These are phyloP conservation scores for Rhizomys pruinosus DNA, from an alignment of 2,113 vertebrate species.

Conservation along the genomic window DNA sequence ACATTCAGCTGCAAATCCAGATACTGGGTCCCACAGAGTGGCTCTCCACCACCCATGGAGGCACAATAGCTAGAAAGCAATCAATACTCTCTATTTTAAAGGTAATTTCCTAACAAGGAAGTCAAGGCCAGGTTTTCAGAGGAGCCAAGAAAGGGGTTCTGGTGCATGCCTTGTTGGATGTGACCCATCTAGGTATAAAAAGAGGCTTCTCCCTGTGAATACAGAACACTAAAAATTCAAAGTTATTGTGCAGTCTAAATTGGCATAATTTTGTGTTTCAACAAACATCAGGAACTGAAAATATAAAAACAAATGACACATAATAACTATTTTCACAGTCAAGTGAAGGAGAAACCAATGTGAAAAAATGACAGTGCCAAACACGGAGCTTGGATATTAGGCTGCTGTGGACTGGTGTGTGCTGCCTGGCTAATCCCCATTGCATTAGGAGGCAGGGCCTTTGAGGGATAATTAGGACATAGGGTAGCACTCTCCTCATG, in stretches of 20 bases:
- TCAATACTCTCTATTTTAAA: not conserved
- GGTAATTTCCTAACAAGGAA: not conserved
- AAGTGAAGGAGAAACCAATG: not conserved
- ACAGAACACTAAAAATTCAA: slow-evolving; percentile 7
- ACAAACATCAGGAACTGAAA: not conserved
- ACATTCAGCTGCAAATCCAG: not conserved
- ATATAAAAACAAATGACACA: not conserved
- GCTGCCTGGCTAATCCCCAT: not conserved
- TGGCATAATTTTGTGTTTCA: slow-evolving; percentile 13
- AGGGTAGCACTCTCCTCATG: no score
- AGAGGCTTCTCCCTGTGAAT: not conserved
- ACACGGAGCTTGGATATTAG: not conserved
- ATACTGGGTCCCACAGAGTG: no score
- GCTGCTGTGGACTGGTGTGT: not conserved
- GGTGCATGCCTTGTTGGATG: not conserved
- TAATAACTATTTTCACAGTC: not conserved
- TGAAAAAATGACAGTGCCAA: not conserved
- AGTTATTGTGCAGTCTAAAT: not conserved
- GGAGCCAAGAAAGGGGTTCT: not conserved
- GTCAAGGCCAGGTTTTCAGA: not conserved
- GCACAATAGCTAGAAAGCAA: not conserved
- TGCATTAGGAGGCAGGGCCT: not conserved
- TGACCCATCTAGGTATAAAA: not conserved
- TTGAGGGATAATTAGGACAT: not conserved
- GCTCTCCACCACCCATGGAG: not conserved